Percentiles rank a stretch among this genome's conserved stretches.
These are phyloP conservation scores for Enteromius afrohamiltoni DNA, from an alignment of 2,797 vertebrate species.

Conservation along the genomic window DNA sequence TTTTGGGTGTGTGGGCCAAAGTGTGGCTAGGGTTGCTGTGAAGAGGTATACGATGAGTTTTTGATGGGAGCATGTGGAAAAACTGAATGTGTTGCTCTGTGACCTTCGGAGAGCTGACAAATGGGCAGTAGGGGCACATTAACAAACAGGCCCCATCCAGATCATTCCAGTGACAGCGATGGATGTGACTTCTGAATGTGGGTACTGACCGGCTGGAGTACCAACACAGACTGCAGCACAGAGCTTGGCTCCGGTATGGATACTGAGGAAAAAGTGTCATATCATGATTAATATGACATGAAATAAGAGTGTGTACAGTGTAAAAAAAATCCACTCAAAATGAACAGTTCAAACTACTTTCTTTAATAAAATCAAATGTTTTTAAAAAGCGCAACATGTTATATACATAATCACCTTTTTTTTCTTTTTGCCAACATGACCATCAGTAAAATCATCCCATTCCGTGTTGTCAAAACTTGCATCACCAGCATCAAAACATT, in stretches of 20 bases:
- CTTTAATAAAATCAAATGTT: neutral
- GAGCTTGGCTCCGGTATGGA: constrained; percentile 83
- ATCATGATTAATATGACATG: neutral
- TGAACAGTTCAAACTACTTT: neutral
- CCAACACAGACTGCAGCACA: constrained; percentile 86
- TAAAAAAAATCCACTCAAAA: neutral
- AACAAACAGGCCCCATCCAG: constrained; percentile 82
- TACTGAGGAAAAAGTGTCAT: constrained; percentile 67
- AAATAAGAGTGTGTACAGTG: neutral
- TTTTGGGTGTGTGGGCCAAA: constrained; percentile 37
- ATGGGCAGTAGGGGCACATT: constrained; percentile 83
- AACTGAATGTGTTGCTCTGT: constrained; percentile 83
- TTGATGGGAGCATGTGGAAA: constrained; percentile 77
- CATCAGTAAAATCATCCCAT: constrained; percentile 85
- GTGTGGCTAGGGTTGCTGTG: constrained; percentile 23
- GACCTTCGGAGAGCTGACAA: constrained; percentile 79
- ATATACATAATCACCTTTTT: constrained; percentile 62
- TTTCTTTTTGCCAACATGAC: constrained; percentile 75
- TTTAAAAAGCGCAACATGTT: neutral
- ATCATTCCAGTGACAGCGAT: constrained; percentile 84
- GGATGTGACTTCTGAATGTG: constrained; percentile 82
- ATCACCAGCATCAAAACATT: constrained; percentile 84
- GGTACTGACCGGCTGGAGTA: constrained; percentile 83
- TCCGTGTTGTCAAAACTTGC: constrained; percentile 83
- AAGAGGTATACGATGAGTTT: constrained; percentile 42